These are phyloP conservation scores for Sitta europaea DNA, from an alignment of 2,113 vertebrate species.

Conservation along the genomic window DNA sequence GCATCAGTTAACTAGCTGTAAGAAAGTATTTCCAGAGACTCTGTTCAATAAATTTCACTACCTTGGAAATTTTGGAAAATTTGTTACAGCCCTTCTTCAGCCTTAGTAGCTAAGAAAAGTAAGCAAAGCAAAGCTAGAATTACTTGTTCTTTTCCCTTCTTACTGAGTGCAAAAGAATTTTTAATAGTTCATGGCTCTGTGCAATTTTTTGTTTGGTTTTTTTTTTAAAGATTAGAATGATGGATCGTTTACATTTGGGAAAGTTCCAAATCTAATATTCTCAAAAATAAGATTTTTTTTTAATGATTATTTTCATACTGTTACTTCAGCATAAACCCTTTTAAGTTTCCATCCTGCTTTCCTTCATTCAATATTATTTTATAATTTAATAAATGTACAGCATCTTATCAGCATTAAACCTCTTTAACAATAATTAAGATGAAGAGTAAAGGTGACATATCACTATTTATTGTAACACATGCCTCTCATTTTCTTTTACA, in stretches of 20 bases:
- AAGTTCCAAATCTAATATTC: not conserved
- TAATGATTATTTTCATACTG: not conserved
- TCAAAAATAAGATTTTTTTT: not conserved
- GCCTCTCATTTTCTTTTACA: not conserved
- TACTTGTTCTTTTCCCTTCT: not conserved
- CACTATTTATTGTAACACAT: not conserved
- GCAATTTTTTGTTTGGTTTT: not conserved
- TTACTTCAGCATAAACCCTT: not conserved
- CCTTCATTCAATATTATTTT: not conserved
- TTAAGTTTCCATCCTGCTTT: not conserved
- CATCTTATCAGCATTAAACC: not conserved
- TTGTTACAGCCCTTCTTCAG: not conserved
- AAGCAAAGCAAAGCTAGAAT: not conserved
- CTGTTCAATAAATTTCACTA: not conserved
- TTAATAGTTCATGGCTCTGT: not conserved
- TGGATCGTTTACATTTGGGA: not conserved
- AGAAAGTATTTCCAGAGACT: not conserved
- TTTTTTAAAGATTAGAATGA: not conserved
- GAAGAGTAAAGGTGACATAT: not conserved
- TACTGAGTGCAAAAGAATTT: not conserved
- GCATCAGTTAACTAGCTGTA: not conserved
- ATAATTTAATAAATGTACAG: not conserved
- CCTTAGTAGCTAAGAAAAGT: not conserved
- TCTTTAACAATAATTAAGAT: not conserved
- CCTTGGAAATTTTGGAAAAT: not conserved